A percentile compares a stretch with the other conserved stretches of the same genome.
phyloP scores from a whole-genome alignment of 2,888 invertebrate genomes.

The Metalampra italica region DNA sequence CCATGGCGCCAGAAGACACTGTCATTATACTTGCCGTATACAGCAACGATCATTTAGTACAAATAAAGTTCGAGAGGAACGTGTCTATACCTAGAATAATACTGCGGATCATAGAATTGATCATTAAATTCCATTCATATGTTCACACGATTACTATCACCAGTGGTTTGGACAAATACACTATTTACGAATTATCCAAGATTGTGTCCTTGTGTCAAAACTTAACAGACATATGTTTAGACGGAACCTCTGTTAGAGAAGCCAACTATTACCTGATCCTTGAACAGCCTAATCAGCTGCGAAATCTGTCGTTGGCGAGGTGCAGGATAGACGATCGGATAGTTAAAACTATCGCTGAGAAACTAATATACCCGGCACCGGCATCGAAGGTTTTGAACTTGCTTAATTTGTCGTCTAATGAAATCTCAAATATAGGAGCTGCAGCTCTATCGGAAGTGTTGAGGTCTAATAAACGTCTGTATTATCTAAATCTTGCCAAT shows the following conservation, averaged over 20 bases:
- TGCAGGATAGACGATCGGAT: slow-evolving; percentile 42
- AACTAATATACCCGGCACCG: slow-evolving; percentile 27
- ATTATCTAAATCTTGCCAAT: slow-evolving; percentile 46
- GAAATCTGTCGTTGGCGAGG: slow-evolving; percentile 40
- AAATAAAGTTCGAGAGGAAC: slow-evolving; percentile 39
- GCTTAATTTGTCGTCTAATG: slow-evolving; percentile 50
- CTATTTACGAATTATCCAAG: slow-evolving; percentile 40
- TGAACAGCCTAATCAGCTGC: slow-evolving; percentile 23
- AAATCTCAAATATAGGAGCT: slow-evolving; percentile 45
- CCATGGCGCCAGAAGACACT: neutral
- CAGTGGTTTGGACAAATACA: slow-evolving; percentile 26
- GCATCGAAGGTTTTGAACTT: slow-evolving; percentile 35
- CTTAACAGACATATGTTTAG: slow-evolving; percentile 47
- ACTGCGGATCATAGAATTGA: slow-evolving; percentile 36
- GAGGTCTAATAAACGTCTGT: slow-evolving; percentile 39
- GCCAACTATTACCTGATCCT: slow-evolving; percentile 42
- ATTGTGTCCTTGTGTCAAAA: slow-evolving; percentile 28
- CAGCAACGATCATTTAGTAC: slow-evolving; percentile 33
- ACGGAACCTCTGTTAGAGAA: slow-evolving; percentile 29
- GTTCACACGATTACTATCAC: slow-evolving; percentile 35
- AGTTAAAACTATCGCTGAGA: slow-evolving; percentile 32
- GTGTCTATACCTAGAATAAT: slow-evolving; percentile 31
- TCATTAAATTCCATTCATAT: slow-evolving; percentile 31
- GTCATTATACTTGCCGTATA: slow-evolving; percentile 30
- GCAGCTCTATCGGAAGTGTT: slow-evolving; percentile 34